A percentile compares a stretch with the other conserved stretches of the same genome.
Conservation (phyloP, 1,140 invertebrate genomes). For the Meloidogyne hapla region DNA sequence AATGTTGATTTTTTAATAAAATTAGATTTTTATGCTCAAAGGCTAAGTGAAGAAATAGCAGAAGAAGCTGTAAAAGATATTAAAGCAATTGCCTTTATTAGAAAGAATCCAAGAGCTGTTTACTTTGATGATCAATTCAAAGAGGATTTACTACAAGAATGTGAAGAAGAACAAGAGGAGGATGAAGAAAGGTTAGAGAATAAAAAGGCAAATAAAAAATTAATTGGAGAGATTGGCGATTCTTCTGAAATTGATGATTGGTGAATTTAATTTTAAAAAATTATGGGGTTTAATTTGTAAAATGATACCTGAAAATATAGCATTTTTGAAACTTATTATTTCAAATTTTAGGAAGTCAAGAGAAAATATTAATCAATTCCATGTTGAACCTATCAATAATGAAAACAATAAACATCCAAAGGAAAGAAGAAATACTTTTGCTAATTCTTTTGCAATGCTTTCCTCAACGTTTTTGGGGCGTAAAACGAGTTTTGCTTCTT, state of each 20-base stretch:
- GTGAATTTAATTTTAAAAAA: too few species aligned
- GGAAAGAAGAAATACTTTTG: background rate
- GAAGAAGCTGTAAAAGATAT: conserved; percentile 47
- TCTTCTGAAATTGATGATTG: too few species aligned
- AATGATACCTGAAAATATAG: too few species aligned
- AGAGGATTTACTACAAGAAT: conserved; percentile 15
- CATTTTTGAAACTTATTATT: too few species aligned
- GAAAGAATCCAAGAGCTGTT: conserved; percentile 38
- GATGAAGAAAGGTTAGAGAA: too few species aligned
- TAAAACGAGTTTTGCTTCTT: background rate
- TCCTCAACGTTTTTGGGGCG: background rate
- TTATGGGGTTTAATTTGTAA: too few species aligned
- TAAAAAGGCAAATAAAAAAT: too few species aligned
- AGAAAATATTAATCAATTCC: background rate
- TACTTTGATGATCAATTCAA: conserved; percentile 52
- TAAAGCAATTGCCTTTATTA: conserved; percentile 28
- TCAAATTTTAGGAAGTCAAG: too few species aligned
- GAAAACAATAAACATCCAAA: too few species aligned
- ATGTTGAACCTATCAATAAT: background rate
- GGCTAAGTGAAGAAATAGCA: conserved; percentile 49
- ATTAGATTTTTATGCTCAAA: conserved; percentile 41
- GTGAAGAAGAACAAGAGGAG: background rate
- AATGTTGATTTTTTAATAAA: conserved; percentile 36
- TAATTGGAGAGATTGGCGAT: too few species aligned
- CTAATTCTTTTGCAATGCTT: background rate